phyloP scores from a whole-genome alignment of 2,888 invertebrate species.

The Trachelus tabidus region DNA sequence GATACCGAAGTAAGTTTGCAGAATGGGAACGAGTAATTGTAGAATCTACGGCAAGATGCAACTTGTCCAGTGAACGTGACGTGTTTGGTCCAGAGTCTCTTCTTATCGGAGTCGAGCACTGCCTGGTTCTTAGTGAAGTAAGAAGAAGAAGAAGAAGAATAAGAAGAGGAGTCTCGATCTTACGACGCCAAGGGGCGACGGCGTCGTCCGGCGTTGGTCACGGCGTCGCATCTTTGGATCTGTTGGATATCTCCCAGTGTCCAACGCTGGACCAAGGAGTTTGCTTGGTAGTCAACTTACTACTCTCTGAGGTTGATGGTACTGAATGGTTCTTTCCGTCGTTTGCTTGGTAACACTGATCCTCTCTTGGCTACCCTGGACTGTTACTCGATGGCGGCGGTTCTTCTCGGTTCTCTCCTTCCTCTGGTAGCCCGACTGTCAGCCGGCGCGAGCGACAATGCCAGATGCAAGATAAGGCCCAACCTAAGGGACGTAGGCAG shows the following conservation, averaged over 20 bases:
- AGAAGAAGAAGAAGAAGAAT: slow-evolving; percentile 11
- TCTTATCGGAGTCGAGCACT: no score
- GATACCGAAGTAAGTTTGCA: slow-evolving; percentile 50
- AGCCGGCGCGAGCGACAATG: slow-evolving; percentile 63
- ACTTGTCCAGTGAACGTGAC: slow-evolving; percentile 61
- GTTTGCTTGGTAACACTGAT: no score
- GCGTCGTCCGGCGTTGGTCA: slow-evolving; percentile 6
- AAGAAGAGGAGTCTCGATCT: background rate
- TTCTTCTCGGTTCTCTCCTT: slow-evolving; percentile 1
- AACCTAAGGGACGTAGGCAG: background rate
- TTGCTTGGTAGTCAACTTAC: background rate
- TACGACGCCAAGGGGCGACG: slow-evolving; percentile 8
- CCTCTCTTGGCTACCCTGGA: no score
- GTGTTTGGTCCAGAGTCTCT: slow-evolving; percentile 22
- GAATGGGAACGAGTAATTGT: slow-evolving; percentile 58
- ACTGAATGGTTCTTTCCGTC: no score
- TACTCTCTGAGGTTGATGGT: background rate
- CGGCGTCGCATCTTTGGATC: slow-evolving; percentile 13
- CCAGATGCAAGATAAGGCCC: slow-evolving; percentile 60
- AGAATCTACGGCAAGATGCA: slow-evolving; percentile 58
- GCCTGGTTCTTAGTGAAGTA: background rate
- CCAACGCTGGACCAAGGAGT: background rate
- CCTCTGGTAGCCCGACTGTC: slow-evolving; percentile 44
- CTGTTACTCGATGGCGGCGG: background rate
- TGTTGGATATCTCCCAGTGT: background rate